These are phyloP conservation scores for Campaea margaritaria DNA, from an alignment of 2,888 invertebrate genomes.

Conservation along the genomic window DNA sequence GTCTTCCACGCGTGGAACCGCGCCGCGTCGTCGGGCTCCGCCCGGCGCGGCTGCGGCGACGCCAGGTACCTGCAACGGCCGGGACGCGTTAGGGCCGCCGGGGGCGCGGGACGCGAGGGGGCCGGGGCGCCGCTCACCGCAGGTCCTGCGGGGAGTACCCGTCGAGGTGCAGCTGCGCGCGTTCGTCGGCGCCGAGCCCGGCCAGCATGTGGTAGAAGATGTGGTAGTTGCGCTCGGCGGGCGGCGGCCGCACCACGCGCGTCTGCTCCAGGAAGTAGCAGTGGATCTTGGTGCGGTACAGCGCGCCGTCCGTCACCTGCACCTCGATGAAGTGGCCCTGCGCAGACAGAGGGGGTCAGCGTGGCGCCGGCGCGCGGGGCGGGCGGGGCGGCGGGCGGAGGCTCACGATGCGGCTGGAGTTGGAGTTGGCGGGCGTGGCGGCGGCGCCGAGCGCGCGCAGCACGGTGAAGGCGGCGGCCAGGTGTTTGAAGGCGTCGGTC, in stretches of 20 bases:
- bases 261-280: conserved; percentile 98
- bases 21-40: conserved; percentile 72
- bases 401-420: conserved; percentile 96
- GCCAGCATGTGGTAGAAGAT: conserved; percentile 98
- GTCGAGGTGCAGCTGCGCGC: conserved; percentile 92
- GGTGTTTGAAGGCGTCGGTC: conserved; percentile 98
- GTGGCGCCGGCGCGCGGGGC: not conserved
- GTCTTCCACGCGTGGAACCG: conserved; percentile 96
- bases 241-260: conserved; percentile 93
- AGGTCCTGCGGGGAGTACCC: conserved; percentile 93
- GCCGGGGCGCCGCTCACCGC: conserved; percentile 79
- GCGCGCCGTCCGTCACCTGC: conserved; percentile 96
- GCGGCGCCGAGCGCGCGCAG: conserved; percentile 96
- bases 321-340: conserved; percentile 98
- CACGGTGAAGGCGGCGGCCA: conserved; percentile 97
- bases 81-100: not conserved
- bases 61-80: conserved; percentile 87
- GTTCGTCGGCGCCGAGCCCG: conserved; percentile 95
- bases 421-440: conserved; percentile 94
- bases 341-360: not conserved
- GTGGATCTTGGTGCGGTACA: conserved; percentile 97
- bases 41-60: conserved; percentile 87
- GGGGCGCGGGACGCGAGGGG: not conserved
- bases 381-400: not conserved
- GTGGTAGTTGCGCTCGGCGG: conserved; percentile 97